Evolutionary conservation across 2,113 vertebrate genomes (phyloP), one percentile per base, ranked within the genome.

Genomic region (Paracanthobrama guichenoti): DNA sequence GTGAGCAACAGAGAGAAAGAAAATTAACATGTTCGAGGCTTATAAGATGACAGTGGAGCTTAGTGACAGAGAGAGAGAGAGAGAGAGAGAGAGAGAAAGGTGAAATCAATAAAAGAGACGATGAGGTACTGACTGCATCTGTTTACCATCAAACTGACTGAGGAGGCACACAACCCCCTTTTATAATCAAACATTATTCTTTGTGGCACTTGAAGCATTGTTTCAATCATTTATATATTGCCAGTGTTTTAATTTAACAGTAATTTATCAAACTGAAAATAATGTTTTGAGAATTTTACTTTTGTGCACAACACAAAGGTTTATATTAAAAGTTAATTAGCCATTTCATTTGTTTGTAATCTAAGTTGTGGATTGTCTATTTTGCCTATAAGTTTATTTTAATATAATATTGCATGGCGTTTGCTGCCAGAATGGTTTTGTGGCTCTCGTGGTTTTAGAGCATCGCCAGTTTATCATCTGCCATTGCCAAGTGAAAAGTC

Each of bases 1-100:
- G 55, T 71, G 28, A 66, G 44, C 35, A 7, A 28, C 75, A 66
- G 28, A 75, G 12, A 76, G 35, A 86, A 13, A 76, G 44, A 57
- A 28, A 80, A 31, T 69, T 0, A 67, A 24, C 39, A 82, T 42
- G 79, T 81, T 59, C 2, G 44, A 35, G 44, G 39, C 46, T 53
- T 57, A 71, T 72, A 59, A 86, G 24, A 81, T 18, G 14, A 72
- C 12, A 53, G 16, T 13, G 76, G 22, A 64, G 26, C n/a, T 79
- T n/a, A 53, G 81, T 31, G 42, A 73, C 2, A n/a, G n/a, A 2
- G 31, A 31, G 31, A 31, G 31, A 31, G 31, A 31, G 31, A 31
- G 31, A 31, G 3, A 28, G 50, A 66, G n/a, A 72, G 53, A 60
- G n/a, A 53, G 48, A 55, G 48, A 53, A 42, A 69, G 59, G 16